Base-by-base conservation (phyloP, 2,113 vertebrate species). In the Pelvicachromis taeniatus region DNA sequence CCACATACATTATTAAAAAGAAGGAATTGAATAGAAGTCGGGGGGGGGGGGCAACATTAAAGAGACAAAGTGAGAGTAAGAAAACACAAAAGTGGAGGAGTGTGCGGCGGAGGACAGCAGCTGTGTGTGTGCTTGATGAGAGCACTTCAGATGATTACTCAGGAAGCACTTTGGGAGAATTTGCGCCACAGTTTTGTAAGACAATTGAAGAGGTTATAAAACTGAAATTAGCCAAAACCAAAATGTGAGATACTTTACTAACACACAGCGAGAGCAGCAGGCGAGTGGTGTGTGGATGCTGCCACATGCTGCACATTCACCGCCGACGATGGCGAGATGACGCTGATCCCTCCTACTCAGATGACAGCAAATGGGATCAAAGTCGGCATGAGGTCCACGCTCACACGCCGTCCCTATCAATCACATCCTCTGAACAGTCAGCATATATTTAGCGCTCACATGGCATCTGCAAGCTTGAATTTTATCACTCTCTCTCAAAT, bases 71-170 rank as follows among this genome's bases (percentile, higher is more conserved):
- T 9, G 61, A 59, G 48, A 42, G 54, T 17, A 55, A 40, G 55
- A 61, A 56, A 77, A 58, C 7, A 53, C 5, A 31, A 55, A 23
- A 35, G 6, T 16, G 9, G 26, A 80, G 7, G 80, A 77, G 35
- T 26, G 11, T 55, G 50, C 53, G 56, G 16, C 19, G 0, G 29
- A 65, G 50, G 56, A 45, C 23, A 48, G 58, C 12, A 52, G 50
- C 84, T 56, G 82, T 48, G 81, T 48, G 85, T 79, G 53, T 5
- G 50, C 35, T 10, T 21, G 31, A 33, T 61, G 77, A 90, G 86
- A 79, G 77, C 40, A 23, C 89, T 91, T 87, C 79, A 84, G 53
- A 88, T 90, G 88, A 93, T 91, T 90, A 85, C 87, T 87, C 82
- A 89, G 86, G 85, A 88, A 91, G 87, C 81, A 78, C 90, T 84